Evolutionary conservation across 2,888 invertebrate genomes (phyloP).

Genomic region (Nycteola revayana): DNA sequence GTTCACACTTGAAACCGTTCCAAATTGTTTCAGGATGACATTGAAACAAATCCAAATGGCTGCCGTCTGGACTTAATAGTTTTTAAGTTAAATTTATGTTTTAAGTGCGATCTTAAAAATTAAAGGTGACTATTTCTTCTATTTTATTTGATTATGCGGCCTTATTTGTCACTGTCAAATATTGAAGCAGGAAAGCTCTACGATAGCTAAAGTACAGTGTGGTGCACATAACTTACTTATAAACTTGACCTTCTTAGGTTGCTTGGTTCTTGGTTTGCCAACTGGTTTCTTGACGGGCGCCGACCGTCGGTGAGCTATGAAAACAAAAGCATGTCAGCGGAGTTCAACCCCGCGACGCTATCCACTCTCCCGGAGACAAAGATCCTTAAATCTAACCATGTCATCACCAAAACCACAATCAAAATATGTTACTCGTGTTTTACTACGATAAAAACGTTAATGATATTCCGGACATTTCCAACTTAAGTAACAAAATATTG

Average conservation of each 20-base stretch:
- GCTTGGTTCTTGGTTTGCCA: conserved; percentile 91
- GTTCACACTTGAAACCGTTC: conserved; percentile 8
- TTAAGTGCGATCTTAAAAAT: no score
- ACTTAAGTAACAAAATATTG: no score
- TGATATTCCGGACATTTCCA: no score
- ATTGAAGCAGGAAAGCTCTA: no score
- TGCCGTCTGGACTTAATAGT: conserved; percentile 9
- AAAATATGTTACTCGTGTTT: no score
- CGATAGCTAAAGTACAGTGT: no score
- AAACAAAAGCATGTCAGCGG: conserved; percentile 39
- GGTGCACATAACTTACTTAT: conserved; percentile 92
- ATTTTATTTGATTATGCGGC: no score
- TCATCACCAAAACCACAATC: no score
- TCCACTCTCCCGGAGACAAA: conserved; percentile 38
- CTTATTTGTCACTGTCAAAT: no score
- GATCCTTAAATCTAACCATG: not conserved
- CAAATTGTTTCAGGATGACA: conserved; percentile 14
- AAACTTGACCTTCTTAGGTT: conserved; percentile 95
- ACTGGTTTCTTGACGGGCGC: conserved; percentile 91
- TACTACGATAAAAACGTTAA: no score
- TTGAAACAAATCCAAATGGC: conserved; percentile 19
- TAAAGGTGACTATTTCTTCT: no score
- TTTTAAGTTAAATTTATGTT: no score
- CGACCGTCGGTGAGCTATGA: conserved; percentile 75
- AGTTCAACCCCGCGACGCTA: conserved; percentile 29